Conservation (phyloP, 2,113 vertebrate genomes). For the Potamarius usumacintae region DNA sequence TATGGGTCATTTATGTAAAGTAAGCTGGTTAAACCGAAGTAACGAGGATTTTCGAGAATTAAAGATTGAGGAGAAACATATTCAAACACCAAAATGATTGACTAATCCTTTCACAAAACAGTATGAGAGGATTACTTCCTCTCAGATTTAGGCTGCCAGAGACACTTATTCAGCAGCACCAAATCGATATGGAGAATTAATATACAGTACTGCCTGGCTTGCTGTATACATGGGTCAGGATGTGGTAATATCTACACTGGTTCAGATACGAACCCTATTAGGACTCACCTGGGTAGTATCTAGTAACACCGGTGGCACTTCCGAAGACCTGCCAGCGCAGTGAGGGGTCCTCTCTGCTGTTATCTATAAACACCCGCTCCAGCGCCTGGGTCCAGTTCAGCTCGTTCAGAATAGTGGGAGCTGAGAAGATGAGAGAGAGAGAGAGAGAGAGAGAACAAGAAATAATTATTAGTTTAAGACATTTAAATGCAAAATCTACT, state of each 20-base stretch:
- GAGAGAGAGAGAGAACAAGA: not conserved
- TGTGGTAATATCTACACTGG: not conserved
- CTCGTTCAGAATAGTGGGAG: slow-evolving; percentile 93
- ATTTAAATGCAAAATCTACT: not conserved
- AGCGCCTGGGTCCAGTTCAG: slow-evolving; percentile 95
- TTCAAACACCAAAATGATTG: slow-evolving; percentile 19
- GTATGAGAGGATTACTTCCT: not conserved
- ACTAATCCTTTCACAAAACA: slow-evolving; percentile 21
- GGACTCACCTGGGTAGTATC: slow-evolving; percentile 89
- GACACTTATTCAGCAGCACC: not conserved
- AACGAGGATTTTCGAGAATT: slow-evolving; percentile 1
- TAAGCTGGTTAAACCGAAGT: slow-evolving; percentile 13
- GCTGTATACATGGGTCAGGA: not conserved
- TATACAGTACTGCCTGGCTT: not conserved
- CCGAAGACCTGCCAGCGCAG: slow-evolving; percentile 97
- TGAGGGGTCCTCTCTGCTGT: slow-evolving; percentile 88
- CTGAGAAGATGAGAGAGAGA: slow-evolving; percentile 63
- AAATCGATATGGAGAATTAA: not conserved
- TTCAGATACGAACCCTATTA: not conserved
- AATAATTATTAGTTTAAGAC: not conserved
- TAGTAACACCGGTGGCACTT: slow-evolving; percentile 94
- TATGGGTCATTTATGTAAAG: slow-evolving; percentile 23
- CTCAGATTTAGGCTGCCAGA: not conserved
- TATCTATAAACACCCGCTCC: slow-evolving; percentile 92
- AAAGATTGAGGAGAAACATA: slow-evolving; percentile 10